phyloP scores from a whole-genome alignment of 2,113 vertebrate genomes.

The Podilymbus podiceps region DNA sequence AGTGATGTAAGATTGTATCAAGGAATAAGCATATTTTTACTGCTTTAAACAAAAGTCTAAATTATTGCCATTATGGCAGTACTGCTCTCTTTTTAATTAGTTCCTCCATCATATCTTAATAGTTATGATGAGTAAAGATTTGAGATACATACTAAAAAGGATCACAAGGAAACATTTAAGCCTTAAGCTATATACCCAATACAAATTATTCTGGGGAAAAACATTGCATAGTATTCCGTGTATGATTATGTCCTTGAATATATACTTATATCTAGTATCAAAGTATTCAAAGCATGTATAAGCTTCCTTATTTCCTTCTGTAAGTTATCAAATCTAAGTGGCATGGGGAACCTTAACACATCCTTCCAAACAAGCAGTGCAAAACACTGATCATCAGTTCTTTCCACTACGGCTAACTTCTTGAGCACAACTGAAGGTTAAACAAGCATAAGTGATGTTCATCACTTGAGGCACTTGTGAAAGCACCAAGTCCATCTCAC shows the following conservation, averaged over 20 bases:
- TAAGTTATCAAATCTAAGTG: not conserved
- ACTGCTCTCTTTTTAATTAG: conserved; percentile 13
- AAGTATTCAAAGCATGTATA: not conserved
- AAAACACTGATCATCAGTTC: not conserved
- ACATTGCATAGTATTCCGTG: not conserved
- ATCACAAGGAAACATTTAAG: not conserved
- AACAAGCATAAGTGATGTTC: conserved; percentile 69
- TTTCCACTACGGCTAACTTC: conserved; percentile 9
- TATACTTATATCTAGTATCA: not conserved
- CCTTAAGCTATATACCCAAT: not conserved
- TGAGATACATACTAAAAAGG: not conserved
- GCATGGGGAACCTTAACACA: not conserved
- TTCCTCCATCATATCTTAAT: not conserved
- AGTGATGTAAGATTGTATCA: conserved; percentile 22
- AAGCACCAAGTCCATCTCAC: conserved; percentile 67
- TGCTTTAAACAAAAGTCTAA: conserved; percentile 10
- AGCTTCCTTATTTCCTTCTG: not conserved
- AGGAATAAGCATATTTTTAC: conserved; percentile 4
- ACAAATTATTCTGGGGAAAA: not conserved
- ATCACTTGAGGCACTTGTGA: conserved; percentile 64
- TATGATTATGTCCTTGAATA: not conserved
- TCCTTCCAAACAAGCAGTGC: not conserved
- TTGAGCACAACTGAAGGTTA: conserved; percentile 64
- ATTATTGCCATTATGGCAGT: not conserved
- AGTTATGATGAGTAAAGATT: not conserved